phyloP scores from a whole-genome alignment of 2,113 vertebrate genomes.

The Ochotona princeps region DNA sequence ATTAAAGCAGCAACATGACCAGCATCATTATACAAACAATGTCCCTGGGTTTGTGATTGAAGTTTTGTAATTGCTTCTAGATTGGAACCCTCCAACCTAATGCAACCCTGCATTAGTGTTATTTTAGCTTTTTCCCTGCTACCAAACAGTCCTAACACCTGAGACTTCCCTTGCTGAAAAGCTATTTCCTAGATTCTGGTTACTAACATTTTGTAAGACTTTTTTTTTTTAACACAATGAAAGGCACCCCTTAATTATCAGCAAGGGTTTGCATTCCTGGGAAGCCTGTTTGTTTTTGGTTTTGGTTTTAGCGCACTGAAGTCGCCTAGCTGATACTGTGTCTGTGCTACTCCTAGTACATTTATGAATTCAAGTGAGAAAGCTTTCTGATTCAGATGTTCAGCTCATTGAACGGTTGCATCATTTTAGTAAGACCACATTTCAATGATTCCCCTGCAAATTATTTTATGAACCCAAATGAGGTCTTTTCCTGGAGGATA shows the following conservation, averaged over 20 bases:
- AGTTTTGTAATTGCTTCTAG: conserved; percentile 82
- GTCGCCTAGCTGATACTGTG: conserved; percentile 84
- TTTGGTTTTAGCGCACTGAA: conserved; percentile 85
- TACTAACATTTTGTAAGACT: conserved; percentile 82
- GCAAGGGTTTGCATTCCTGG: conserved; percentile 87
- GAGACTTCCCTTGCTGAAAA: conserved; percentile 85
- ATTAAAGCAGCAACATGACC: conserved; percentile 91
- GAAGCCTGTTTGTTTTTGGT: conserved; percentile 76
- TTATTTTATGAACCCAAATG: conserved; percentile 95
- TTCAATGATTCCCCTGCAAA: conserved; percentile 61
- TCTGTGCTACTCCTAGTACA: conserved; percentile 82
- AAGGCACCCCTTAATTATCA: conserved; percentile 86
- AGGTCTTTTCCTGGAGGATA: conserved; percentile 95
- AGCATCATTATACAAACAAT: conserved; percentile 95
- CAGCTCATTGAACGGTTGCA: conserved; percentile 88
- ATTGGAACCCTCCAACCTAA: conserved; percentile 70
- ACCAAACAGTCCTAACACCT: conserved; percentile 83
- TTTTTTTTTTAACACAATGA: conserved; percentile 86
- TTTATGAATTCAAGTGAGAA: conserved; percentile 86
- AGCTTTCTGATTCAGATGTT: conserved; percentile 88
- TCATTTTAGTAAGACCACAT: conserved; percentile 88
- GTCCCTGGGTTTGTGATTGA: conserved; percentile 90
- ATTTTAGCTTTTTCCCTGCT: conserved; percentile 81
- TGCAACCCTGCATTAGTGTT: conserved; percentile 86
- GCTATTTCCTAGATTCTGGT: conserved; percentile 91